phyloP scores from a whole-genome alignment of 92 coral and sea anemone species.

The Diadumene lineata region DNA sequence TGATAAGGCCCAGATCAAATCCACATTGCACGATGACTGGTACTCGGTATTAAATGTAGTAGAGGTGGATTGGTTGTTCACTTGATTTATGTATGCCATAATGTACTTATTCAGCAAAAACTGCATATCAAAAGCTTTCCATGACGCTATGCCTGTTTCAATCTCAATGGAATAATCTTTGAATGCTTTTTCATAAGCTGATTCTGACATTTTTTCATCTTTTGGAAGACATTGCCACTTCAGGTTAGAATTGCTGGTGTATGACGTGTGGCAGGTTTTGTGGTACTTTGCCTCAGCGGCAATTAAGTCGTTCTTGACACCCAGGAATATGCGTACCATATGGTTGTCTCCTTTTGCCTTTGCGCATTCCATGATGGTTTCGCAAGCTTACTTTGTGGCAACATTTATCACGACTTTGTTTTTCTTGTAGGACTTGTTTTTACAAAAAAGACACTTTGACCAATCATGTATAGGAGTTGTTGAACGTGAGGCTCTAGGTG shows the following conservation, averaged over 20 bases:
- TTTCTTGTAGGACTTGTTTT: no score
- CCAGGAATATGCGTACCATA: no score
- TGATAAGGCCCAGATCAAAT: conserved; percentile 18
- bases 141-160: conserved; percentile 25
- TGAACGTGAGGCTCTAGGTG: no score
- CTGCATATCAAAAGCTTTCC: conserved; percentile 41
- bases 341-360: no score
- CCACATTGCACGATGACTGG: conserved; percentile 5
- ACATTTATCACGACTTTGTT: no score
- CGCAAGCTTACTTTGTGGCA: no score
- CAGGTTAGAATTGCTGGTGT: conserved; percentile 49
- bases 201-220: conserved; percentile 14
- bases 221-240: conserved; percentile 22
- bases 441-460: no score
- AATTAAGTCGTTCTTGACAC: no score
- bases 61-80: background rate
- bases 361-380: no score
- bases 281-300: conserved; percentile 47
- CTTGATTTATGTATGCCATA: conserved; percentile 6
- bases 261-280: conserved; percentile 31
- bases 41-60: no score
- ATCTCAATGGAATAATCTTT: conserved; percentile 22
- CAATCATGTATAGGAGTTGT: no score
- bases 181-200: conserved; percentile 31
- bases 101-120: conserved; percentile 21